Base-by-base conservation (phyloP, 64 coral and sea anemone species). In the Montipora foliosa region DNA sequence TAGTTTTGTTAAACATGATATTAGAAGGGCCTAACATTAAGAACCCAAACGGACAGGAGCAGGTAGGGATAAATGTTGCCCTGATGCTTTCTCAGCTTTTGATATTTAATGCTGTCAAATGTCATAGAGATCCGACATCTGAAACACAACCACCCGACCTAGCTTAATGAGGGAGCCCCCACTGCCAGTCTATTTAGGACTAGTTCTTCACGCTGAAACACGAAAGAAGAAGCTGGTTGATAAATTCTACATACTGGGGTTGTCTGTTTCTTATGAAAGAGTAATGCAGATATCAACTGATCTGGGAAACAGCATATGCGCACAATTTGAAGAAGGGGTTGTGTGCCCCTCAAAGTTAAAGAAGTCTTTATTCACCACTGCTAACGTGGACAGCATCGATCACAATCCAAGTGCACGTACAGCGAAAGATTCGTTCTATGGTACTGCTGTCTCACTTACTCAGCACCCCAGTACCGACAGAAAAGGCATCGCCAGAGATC, bases 341-440 rank as follows among this genome's bases (percentile, higher is more conserved):
- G 87, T 89, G 14, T 89, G 51, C 50, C 87, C 73, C 8, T 25
- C 87, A 21, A 89, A 89, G 87, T n/a, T 89, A 25, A 77, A 77
- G 9, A 74, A 6, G 46, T 11, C 4, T 5, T 5, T 74, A 2
- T 87, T 87, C 48, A 87, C 84, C 1, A 87, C 84, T 17, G 67
- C 58, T 19, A 25, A 10, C 8, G 58, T 87, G 66, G 84, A 87
- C 20, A 87, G 74, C 84, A 69, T 73, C 8, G 66, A 87, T 47
- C 14, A 19, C 60, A 19, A 64, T 64, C 60, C 60, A 11, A 64
- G 60, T 15, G 9, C 60, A 1, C 9, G 0, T 14, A 64, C 60
- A 64, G 60, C 60, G 10, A 11, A 64, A 14, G 60, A 64, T 64
- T 64, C 60, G 10, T 64, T 64, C 60, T 12, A 64, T 64, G 8